These are phyloP conservation scores for Aleadryas rufinucha DNA, from an alignment of 2,113 vertebrate species.

Conservation along the genomic window DNA sequence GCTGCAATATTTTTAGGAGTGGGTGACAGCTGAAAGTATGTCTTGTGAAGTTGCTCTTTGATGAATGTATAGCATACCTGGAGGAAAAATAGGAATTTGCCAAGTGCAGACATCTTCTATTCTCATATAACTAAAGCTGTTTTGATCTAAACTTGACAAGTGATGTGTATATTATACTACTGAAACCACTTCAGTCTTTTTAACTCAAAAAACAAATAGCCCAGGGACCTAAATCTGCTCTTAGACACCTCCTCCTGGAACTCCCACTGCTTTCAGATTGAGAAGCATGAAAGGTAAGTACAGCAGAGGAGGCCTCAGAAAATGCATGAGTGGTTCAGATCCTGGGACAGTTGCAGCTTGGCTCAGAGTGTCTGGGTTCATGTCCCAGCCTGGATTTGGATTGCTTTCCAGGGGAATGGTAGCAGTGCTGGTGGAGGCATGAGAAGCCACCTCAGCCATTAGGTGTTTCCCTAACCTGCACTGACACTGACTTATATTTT, in stretches of 20 bases:
- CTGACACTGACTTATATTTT: neutral
- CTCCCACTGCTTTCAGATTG: neutral
- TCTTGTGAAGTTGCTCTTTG: neutral
- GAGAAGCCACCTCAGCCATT: neutral
- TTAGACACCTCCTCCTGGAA: neutral
- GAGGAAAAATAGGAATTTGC: conserved; percentile 24
- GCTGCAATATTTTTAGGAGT: neutral
- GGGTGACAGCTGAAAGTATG: neutral
- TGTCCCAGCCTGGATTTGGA: neutral
- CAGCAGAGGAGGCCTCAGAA: neutral
- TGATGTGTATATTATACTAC: conserved; percentile 19
- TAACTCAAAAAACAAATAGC: conserved; percentile 39
- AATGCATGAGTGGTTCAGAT: neutral
- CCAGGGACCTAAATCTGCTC: conserved; percentile 3
- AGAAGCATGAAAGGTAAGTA: neutral
- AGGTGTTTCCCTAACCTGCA: neutral
- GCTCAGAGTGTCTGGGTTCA: neutral
- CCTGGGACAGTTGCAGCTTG: rapidly evolving
- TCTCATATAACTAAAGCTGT: neutral
- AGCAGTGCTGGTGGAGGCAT: rapidly evolving
- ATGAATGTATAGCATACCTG: neutral
- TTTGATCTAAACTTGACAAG: conserved; percentile 53
- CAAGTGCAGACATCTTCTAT: conserved; percentile 7
- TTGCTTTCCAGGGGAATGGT: neutral
- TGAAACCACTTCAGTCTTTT: conserved; percentile 19